Percentiles rank a stretch among this genome's conserved stretches.
These are phyloP conservation scores for Balanococcus diminutus DNA, from an alignment of 2,888 invertebrate genomes.

Conservation along the genomic window DNA sequence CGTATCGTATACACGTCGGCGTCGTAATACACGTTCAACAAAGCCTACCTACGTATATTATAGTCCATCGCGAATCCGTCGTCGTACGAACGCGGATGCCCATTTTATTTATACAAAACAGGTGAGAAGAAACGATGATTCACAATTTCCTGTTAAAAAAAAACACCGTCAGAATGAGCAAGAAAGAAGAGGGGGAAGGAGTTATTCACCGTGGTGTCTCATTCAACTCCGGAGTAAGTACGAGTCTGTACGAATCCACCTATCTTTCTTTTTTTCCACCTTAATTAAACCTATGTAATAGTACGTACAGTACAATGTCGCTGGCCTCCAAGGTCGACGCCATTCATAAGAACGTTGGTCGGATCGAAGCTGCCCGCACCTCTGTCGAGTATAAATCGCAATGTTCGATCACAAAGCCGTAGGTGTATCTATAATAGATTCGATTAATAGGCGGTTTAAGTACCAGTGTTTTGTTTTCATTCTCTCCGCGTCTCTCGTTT, in stretches of 20 bases:
- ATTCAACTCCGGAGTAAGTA: background rate
- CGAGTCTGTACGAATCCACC: background rate
- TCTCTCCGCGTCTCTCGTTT: background rate
- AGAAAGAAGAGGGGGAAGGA: background rate
- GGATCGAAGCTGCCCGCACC: too few relatives aligned
- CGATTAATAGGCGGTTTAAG: too few relatives aligned
- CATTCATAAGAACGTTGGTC: background rate
- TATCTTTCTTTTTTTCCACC: background rate
- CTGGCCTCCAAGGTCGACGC: background rate
- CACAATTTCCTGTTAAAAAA: background rate
- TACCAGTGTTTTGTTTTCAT: background rate
- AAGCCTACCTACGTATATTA: too few relatives aligned
- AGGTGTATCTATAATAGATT: background rate
- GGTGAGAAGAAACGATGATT: constrained; percentile 1
- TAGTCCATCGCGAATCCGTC: background rate
- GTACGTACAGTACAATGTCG: background rate
- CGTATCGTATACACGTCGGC: background rate
- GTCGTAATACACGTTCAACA: background rate
- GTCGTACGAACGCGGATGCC: background rate
- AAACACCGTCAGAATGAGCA: background rate
- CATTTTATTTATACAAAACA: background rate
- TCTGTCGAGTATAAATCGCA: background rate
- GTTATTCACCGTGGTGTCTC: background rate
- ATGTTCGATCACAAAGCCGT: background rate
- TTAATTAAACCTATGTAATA: background rate